Percentiles rank a stretch among this genome's conserved stretches.
Conservation (phyloP, 2,797 vertebrate species). For the Pangasius mekongensis region DNA sequence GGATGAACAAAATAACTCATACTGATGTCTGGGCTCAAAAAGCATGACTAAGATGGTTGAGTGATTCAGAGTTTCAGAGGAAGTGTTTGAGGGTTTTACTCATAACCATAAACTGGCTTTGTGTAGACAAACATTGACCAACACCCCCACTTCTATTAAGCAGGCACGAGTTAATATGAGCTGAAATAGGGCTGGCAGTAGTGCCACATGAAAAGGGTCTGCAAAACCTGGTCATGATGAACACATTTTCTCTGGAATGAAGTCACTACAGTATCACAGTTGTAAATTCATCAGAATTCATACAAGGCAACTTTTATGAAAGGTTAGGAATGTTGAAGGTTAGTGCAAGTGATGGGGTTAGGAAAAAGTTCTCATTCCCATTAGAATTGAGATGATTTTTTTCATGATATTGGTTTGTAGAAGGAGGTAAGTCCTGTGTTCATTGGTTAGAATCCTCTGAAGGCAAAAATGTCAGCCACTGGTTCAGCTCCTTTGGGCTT, state of each 20-base stretch:
- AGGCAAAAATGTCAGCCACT: slow-evolving; percentile 28
- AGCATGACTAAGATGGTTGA: not conserved
- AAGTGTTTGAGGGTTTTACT: not conserved
- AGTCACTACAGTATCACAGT: not conserved
- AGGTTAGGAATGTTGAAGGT: not conserved
- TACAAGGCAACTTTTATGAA: not conserved
- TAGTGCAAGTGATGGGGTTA: not conserved
- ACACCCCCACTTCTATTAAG: not conserved
- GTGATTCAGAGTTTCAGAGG: not conserved
- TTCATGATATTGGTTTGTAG: slow-evolving; percentile 18
- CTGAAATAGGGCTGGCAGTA: not conserved
- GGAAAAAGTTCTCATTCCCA: not conserved
- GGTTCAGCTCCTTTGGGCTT: slow-evolving; percentile 19
- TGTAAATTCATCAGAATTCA: not conserved
- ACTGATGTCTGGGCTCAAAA: not conserved
- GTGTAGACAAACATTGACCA: not conserved
- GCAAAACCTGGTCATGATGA: not conserved
- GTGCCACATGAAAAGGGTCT: not conserved
- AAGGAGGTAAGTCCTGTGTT: slow-evolving; percentile 19
- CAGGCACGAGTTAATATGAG: too few species aligned
- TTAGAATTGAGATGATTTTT: not conserved
- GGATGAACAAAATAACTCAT: not conserved
- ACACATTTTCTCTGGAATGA: not conserved
- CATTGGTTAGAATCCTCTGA: slow-evolving; percentile 12
- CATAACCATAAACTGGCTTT: not conserved